Evolutionary conservation across 2,888 invertebrate species (phyloP), one percentile per base, ranked within the genome.

Genomic region (Autographa gamma): DNA sequence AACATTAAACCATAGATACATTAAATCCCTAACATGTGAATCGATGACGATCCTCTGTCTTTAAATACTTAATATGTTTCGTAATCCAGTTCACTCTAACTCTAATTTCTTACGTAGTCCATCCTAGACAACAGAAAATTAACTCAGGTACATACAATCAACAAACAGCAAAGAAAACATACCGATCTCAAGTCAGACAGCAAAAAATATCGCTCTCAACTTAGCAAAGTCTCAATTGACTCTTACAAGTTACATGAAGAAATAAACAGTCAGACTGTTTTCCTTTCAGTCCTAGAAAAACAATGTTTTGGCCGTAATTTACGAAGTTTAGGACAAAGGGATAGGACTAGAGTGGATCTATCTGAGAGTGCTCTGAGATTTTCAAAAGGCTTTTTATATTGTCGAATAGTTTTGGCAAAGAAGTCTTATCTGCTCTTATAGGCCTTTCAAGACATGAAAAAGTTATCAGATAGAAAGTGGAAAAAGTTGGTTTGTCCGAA

Each of bases 241-340:
- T 74, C n/a, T 71, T 67, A 68, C 41, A 63, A 81, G 60, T 76
- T 74, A 48, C 6, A 11, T 58, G 16, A 60, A 74, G 60, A 71
- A 72, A 74, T 74, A 72, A 74, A 79, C 48, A 63, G 68, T 34
- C 16, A 0, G 61, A 32, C 63, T 73, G 60, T 71, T 76, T 77
- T 63, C 52, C 60, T 54, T 70, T 69, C 60, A 56, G 68, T 69
- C 69, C 71, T 76, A 79, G 74, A 65, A 77, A 79, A 81, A 72
- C 82, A 79, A 74, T 67, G 71, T 63, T 32, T 31, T 62, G 62
- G 18, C 62, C 63, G 64, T 77, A 67, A 77, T 77, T 81, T 71
- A 54, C 58, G 18, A 69, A 79, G 63, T 77, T 77, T 59, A 63
- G 67, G 34, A 63, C 63, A 66, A 59, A 69, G 16, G 34, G n/a